Evolutionary conservation across 2,113 vertebrate genomes (phyloP), one percentile per base, ranked within the genome.

Genomic region (Halcyon senegalensis): DNA sequence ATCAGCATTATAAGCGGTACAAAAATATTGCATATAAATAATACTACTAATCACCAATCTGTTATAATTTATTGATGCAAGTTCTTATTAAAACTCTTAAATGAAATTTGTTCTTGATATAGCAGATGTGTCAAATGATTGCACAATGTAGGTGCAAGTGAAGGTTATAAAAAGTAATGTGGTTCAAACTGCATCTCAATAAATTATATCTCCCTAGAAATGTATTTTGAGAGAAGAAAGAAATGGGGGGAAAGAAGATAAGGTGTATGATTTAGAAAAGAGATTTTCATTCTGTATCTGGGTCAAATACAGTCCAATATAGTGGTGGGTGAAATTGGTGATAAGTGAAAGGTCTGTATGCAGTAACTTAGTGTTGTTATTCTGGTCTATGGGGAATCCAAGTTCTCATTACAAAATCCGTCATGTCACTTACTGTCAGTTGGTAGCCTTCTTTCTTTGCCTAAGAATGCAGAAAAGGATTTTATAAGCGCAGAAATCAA

Each of bases 11-110:
- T 89, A 93, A 93, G 73, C 56, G 63, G 50, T 92, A 69, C 70
- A 84, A 96, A 97, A 97, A 94, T 97, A 89, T 95, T 96, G 79
- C 70, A 62, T 94, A 95, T 96, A 96, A 96, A 97, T 96, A 96
- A 93, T 92, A 90, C 72, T 87, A 51, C 91, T 94, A 95, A 97
- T 97, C 91, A 94, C 95, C 94, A 97, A 90, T 91, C 59, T 96
- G 88, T 94, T 87, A 87, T 95, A 97, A 97, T 93, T 96, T 97
- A 95, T 87, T 84, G 93, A 94, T 95, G 55, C 46, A 89, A 80
- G 19, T 85, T 96, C 83, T 96, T 97, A 95, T 91, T 97, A 88
- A 95, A 96, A 94, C 75, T 91, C 73, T 58, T 93, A 89, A 96
- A 93, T 96, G 90, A 93, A 39, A 89, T 93, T 95, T 93, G 58